phyloP scores from a whole-genome alignment of 2,113 vertebrate genomes.

The Leucopsar rothschildi region DNA sequence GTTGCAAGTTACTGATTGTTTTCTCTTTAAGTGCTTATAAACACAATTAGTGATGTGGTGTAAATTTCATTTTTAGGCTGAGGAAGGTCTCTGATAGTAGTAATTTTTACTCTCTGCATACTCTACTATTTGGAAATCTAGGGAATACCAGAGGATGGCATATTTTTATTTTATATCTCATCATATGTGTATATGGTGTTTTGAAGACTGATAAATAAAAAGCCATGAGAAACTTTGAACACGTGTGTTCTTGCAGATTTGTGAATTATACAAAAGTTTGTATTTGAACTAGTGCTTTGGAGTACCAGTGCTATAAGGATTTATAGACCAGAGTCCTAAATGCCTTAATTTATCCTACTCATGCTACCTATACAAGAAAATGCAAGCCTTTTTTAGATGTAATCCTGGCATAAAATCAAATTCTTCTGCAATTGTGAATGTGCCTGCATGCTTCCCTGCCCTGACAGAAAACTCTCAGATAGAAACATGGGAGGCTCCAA shows the following conservation, averaged over 20 bases:
- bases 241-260: neutral
- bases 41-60: neutral
- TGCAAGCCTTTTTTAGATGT: neutral
- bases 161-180: neutral
- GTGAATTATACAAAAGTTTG: neutral
- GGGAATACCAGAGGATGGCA: neutral
- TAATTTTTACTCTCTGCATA: neutral
- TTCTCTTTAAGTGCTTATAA: neutral
- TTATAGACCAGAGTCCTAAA: neutral
- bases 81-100: neutral
- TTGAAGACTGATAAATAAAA: neutral
- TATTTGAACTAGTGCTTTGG: neutral
- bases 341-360: neutral
- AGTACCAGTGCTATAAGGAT: neutral
- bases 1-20: neutral
- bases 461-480: neutral
- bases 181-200: neutral
- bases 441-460: neutral
- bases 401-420: neutral
- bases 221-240: neutral
- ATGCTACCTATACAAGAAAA: neutral
- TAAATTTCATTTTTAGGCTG: neutral
- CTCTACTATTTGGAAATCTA: neutral
- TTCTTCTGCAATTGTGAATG: neutral
- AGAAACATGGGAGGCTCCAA: neutral